A percentile compares a stretch with the other conserved stretches of the same genome.
Evolutionary conservation across 2,797 vertebrate genomes (phyloP).

Genomic region (Rachycentron canadum): DNA sequence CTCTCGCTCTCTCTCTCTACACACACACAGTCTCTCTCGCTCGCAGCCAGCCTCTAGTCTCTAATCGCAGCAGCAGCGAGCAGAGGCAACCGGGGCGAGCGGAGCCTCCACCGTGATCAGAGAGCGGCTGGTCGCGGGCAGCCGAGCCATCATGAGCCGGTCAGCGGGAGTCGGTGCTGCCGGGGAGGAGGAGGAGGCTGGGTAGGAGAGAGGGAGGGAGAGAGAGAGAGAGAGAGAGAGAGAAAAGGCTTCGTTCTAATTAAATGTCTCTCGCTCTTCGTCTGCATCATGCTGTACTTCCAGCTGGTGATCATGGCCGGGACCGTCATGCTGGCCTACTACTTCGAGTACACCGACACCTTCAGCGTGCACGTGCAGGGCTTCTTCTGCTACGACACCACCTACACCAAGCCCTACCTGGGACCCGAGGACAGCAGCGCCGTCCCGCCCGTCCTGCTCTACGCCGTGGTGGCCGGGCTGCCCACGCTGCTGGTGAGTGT

Average conservation of each 20-base stretch:
- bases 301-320: constrained; percentile 99
- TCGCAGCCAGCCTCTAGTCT: constrained; percentile 6
- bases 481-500: constrained; percentile 94
- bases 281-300: constrained; percentile 90
- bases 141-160: constrained; percentile 69
- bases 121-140: constrained; percentile 54
- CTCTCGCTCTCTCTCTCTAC: too few species aligned
- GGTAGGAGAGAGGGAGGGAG: constrained; percentile 42
- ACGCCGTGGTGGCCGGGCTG: constrained; percentile 92
- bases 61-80: constrained; percentile 24
- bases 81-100: constrained; percentile 23
- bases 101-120: constrained; percentile 43
- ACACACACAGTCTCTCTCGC: too few species aligned
- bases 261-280: constrained; percentile 61
- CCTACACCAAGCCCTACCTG: constrained; percentile 95
- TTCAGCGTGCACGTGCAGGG: constrained; percentile 97
- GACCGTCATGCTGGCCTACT: constrained; percentile 98
- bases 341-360: constrained; percentile 98
- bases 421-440: constrained; percentile 96
- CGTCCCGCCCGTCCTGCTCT: constrained; percentile 93
- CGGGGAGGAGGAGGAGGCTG: constrained; percentile 59
- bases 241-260: constrained; percentile 54
- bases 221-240: constrained; percentile 22
- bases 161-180: constrained; percentile 47
- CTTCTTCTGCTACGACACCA: constrained; percentile 97